Base-by-base conservation (phyloP, 2,888 invertebrate genomes). In the Parelbella ahira region DNA sequence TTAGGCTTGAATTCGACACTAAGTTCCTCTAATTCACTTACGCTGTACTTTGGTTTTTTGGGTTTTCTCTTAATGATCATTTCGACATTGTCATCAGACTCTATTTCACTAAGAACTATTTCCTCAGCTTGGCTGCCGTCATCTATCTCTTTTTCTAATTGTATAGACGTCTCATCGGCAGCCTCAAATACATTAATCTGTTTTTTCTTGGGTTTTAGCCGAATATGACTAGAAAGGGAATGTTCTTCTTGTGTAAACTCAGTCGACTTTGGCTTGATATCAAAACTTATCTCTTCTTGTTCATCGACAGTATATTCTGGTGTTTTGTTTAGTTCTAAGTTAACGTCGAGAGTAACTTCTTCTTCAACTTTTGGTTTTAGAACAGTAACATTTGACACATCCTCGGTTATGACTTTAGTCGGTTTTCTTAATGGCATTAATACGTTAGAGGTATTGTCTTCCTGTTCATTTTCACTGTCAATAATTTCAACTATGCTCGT, bases 211-310 rank as follows among this genome's bases (percentile, higher is more conserved):
- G 91, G 90, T 62, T 91, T 92, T 18, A 93, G 59, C 71, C 90
- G 91, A 11, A 93, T 91, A 73, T 91, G 92, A 50, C 93, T 92
- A 0, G 92, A 91, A 78, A 93, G 89, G 5, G 92, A 92, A 47
- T 93, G 83, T 63, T 93, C 92, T 83, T 93, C 93, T 67, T 91
- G 90, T 30, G 91, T 90, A 57, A 91, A 92, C 38, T 76, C 74
- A 18, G 82, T 79, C 12, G 56, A 56, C 53, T 68, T 68, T 7
- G 78, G 65, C 56, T 80, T 88, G 0, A 88, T 56, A 43, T 88
- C 84, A 58, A 77, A 88, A 45, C 58, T 69, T 15, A 89, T 77
- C 69, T 83, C 88, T 90, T 93, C 93, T 89, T 92, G 91, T 50
- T 91, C 90, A 63, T 91, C 91, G 25, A 92, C 88, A 34, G 89